phyloP scores from a whole-genome alignment of 30 jellyfish, hydroid and myxozoan species.

The Pelagia noctiluca region DNA sequence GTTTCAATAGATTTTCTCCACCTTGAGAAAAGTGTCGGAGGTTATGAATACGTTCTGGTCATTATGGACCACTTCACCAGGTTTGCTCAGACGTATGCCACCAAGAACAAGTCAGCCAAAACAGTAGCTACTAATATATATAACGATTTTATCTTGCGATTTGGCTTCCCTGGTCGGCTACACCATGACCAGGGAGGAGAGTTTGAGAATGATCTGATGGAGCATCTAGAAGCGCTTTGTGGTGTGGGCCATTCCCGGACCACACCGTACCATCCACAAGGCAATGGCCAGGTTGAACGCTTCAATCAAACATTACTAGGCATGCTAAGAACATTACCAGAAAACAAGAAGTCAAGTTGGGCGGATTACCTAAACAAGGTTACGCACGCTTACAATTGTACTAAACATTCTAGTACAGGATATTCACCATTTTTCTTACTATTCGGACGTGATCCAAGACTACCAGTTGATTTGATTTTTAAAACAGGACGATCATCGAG shows the following conservation, averaged over 20 bases:
- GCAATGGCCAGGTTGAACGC: slow-evolving; percentile 65
- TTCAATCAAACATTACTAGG: slow-evolving; percentile 54
- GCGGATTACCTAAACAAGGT: slow-evolving; percentile 44
- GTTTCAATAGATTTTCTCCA: slow-evolving; percentile 46
- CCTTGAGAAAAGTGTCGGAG: slow-evolving; percentile 41
- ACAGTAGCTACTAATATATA: slow-evolving; percentile 57
- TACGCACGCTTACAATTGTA: slow-evolving; percentile 52
- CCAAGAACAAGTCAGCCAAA: slow-evolving; percentile 55
- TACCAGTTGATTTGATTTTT: slow-evolving; percentile 20
- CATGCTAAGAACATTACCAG: slow-evolving; percentile 58
- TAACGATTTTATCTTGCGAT: slow-evolving; percentile 60
- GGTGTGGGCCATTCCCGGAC: slow-evolving; percentile 58
- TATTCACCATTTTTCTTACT: slow-evolving; percentile 19
- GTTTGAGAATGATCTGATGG: slow-evolving; percentile 45
- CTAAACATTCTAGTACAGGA: slow-evolving; percentile 51
- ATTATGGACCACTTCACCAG: slow-evolving; percentile 67
- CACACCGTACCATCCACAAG: slow-evolving; percentile 70
- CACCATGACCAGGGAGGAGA: slow-evolving; percentile 63
- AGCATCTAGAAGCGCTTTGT: slow-evolving; percentile 37
- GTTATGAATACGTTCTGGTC: slow-evolving; percentile 44
- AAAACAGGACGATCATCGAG: not conserved
- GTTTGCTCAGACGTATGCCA: slow-evolving; percentile 63
- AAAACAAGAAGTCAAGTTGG: slow-evolving; percentile 59
- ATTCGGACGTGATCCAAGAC: slow-evolving; percentile 22
- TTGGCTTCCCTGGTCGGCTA: slow-evolving; percentile 57